These are phyloP conservation scores for Oryzias woworae DNA, from an alignment of 2,113 vertebrate species.

Conservation along the genomic window DNA sequence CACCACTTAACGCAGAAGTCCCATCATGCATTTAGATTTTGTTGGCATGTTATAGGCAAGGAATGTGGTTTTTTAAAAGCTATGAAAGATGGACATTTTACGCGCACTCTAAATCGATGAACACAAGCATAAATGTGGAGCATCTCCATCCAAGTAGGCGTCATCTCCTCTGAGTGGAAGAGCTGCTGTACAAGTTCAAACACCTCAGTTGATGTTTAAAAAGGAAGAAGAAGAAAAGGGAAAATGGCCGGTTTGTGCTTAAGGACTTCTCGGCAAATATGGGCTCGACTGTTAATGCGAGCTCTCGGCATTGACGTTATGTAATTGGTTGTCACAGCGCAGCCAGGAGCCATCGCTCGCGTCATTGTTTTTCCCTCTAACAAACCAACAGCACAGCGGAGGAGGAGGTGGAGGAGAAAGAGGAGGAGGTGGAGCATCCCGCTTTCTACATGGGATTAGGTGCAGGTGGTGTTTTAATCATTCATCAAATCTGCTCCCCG, in stretches of 20 bases:
- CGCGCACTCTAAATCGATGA: constrained; percentile 27
- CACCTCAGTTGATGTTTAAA: background rate
- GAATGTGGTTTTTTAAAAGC: constrained; percentile 20
- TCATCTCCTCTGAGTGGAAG: background rate
- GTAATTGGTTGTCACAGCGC: constrained; percentile 71
- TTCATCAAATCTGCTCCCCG: constrained; percentile 51
- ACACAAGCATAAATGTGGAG: constrained; percentile 21
- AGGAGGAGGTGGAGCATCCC: constrained; percentile 54
- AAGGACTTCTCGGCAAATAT: constrained; percentile 38
- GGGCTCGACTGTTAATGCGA: constrained; percentile 55
- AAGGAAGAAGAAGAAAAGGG: background rate
- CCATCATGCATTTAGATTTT: background rate
- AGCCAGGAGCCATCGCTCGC: constrained; percentile 60
- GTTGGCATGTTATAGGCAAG: constrained; percentile 20
- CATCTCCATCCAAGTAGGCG: constrained; percentile 13
- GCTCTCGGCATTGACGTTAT: constrained; percentile 64
- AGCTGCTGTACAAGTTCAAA: background rate
- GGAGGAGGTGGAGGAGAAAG: constrained; percentile 34
- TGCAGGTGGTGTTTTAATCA: constrained; percentile 60
- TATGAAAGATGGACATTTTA: constrained; percentile 36
- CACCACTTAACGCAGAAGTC: too few species aligned
- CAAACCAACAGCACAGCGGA: constrained; percentile 47
- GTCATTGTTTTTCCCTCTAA: constrained; percentile 59
- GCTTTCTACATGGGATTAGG: constrained; percentile 57
- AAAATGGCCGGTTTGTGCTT: constrained; percentile 4